Conservation (phyloP, 2,113 vertebrate species). For the Larimichthys crocea region DNA sequence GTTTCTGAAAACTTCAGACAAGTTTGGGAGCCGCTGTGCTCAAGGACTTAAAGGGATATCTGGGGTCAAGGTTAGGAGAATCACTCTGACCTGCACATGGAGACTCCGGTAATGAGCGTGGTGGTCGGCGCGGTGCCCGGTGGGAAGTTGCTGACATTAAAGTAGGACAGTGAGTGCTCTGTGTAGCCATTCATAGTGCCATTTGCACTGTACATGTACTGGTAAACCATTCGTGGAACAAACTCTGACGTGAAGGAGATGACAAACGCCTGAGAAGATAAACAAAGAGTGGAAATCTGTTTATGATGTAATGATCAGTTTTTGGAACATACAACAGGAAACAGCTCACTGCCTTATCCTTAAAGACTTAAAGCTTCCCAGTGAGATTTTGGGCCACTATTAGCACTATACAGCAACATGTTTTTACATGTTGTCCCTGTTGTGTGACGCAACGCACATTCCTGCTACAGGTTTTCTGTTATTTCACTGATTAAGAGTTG, state of each 20-base stretch:
- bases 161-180: slow-evolving; percentile 96
- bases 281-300: slow-evolving; percentile 3
- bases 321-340: not conserved
- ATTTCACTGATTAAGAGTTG: not conserved
- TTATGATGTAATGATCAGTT: not conserved
- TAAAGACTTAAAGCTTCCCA: not conserved
- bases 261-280: slow-evolving; percentile 91
- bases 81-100: slow-evolving; percentile 92
- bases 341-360: not conserved
- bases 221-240: slow-evolving; percentile 95
- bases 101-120: slow-evolving; percentile 87
- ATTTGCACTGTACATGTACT: slow-evolving; percentile 93
- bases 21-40: slow-evolving; percentile 25
- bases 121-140: slow-evolving; percentile 89
- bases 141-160: slow-evolving; percentile 94
- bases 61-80: slow-evolving; percentile 43
- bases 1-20: too few relatives aligned
- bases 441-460: not conserved
- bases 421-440: not conserved
- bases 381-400: not conserved
- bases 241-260: slow-evolving; percentile 98
- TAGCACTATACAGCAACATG: not conserved
- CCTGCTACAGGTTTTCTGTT: not conserved
- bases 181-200: slow-evolving; percentile 95
- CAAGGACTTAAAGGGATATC: slow-evolving; percentile 39